Evolutionary conservation across 2,113 vertebrate genomes (phyloP).

Genomic region (Neodontobutis hainanensis): DNA sequence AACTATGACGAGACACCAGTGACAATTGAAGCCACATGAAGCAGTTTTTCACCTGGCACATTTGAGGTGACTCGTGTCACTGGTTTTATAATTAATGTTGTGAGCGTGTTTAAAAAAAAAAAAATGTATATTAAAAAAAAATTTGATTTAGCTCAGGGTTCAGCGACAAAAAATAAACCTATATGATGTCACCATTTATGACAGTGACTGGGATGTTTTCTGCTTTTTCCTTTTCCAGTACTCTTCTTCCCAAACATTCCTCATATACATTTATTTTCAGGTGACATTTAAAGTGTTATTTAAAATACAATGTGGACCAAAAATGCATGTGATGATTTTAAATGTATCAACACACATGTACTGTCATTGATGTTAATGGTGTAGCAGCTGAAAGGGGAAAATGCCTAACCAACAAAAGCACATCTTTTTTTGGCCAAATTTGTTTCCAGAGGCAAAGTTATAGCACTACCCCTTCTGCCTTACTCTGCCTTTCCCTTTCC

Average conservation of each 20-base stretch:
- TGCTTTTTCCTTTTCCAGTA: conserved; percentile 22
- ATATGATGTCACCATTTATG: conserved; percentile 74
- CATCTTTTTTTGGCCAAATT: conserved; percentile 18
- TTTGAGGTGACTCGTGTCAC: conserved; percentile 63
- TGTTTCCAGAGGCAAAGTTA: conserved; percentile 23
- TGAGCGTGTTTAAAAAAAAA: conserved; percentile 47
- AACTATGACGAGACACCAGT: conserved; percentile 51
- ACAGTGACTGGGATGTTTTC: conserved; percentile 53
- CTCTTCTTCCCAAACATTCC: conserved; percentile 30
- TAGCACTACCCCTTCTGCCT: conserved; percentile 24
- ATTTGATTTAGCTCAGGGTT: conserved; percentile 78
- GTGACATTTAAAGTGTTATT: conserved; percentile 31
- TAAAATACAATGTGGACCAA: conserved; percentile 70
- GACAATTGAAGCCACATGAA: conserved; percentile 48
- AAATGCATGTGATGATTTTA: conserved; percentile 44
- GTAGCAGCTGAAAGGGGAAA: conserved; percentile 22
- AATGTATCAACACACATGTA: conserved; percentile 22
- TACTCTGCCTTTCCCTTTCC: conserved; percentile 15
- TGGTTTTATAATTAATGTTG: conserved; percentile 35
- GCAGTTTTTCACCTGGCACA: conserved; percentile 25
- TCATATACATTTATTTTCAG: conserved; percentile 19
- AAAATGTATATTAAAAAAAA: conserved; percentile 25
- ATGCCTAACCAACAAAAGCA: conserved; percentile 39
- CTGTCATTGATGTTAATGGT: conserved; percentile 31
- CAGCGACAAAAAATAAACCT: conserved; percentile 66